Evolutionary conservation across 2,797 vertebrate genomes (phyloP).

Genomic region (Coendou prehensilis): DNA sequence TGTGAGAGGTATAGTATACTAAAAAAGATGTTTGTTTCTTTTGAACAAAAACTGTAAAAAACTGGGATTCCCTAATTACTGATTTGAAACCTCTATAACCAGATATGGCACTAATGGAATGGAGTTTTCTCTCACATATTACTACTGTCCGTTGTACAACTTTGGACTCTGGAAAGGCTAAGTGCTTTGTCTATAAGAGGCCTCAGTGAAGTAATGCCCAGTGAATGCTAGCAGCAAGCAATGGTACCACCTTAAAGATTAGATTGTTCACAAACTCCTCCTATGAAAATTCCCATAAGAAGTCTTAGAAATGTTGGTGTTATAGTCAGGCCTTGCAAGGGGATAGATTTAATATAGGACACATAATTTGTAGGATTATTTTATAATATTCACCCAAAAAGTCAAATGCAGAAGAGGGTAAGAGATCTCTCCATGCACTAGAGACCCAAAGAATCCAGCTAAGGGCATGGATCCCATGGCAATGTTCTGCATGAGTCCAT

Average conservation of each 20-base stretch:
- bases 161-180: not conserved
- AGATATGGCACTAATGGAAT: not conserved
- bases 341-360: no score
- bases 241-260: not conserved
- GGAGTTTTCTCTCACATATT: not conserved
- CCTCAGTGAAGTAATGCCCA: not conserved
- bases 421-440: no score
- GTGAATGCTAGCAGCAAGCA: not conserved
- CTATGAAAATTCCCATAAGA: not conserved
- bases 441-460: no score
- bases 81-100: not conserved
- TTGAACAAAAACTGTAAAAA: not conserved
- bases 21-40: not conserved
- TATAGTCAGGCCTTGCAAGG: no score
- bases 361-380: no score
- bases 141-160: not conserved
- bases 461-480: no score
- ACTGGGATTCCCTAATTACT: not conserved
- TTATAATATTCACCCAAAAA: no score
- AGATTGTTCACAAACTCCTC: not conserved
- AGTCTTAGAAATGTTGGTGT: not conserved
- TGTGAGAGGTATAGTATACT: not conserved
- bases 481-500: no score
- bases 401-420: no score
- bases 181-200: not conserved